A percentile compares a stretch with the other conserved stretches of the same genome.
Conservation (phyloP, 64 coral and sea anemone genomes). For the Cladopsammia gracilis region DNA sequence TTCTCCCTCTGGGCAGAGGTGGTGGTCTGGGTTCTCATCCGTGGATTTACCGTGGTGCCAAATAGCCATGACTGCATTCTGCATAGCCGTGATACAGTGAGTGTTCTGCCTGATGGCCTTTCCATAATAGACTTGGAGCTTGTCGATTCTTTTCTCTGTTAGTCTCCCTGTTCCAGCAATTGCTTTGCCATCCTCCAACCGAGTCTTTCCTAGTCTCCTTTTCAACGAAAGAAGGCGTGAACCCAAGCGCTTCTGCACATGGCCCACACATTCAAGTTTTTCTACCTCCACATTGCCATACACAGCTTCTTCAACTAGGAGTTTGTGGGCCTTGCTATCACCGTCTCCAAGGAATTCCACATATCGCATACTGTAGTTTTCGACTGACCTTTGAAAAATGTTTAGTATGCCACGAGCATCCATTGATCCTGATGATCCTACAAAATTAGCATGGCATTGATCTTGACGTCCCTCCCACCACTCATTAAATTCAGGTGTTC, state of each 20-base stretch:
- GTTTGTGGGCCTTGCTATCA: slow-evolving; percentile 58
- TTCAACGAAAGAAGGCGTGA: slow-evolving; percentile 61
- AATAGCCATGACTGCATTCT: too few species aligned
- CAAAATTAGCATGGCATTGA: not conserved
- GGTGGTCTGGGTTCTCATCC: too few species aligned
- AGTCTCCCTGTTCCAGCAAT: slow-evolving; percentile 59
- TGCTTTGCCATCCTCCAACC: slow-evolving; percentile 38
- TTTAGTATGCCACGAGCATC: slow-evolving; percentile 30
- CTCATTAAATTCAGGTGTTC: slow-evolving; percentile 23
- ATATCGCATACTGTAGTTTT: slow-evolving; percentile 59
- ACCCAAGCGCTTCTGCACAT: slow-evolving; percentile 57
- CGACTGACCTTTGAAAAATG: slow-evolving; percentile 40
- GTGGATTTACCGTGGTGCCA: too few species aligned
- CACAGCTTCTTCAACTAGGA: slow-evolving; percentile 4
- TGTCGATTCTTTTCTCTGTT: slow-evolving; percentile 38
- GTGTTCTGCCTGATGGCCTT: too few species aligned
- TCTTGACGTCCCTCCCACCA: slow-evolving; percentile 40
- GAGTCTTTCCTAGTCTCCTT: slow-evolving; percentile 24
- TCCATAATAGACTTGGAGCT: slow-evolving; percentile 74
- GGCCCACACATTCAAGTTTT: slow-evolving; percentile 60
- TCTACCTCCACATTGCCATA: slow-evolving; percentile 13
- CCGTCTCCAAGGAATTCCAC: slow-evolving; percentile 59
- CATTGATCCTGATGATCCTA: slow-evolving; percentile 12
- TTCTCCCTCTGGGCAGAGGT: too few species aligned
- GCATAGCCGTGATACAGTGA: too few species aligned